These are phyloP conservation scores for Novumbra hubbsi DNA, from an alignment of 2,797 vertebrate genomes.

Conservation along the genomic window DNA sequence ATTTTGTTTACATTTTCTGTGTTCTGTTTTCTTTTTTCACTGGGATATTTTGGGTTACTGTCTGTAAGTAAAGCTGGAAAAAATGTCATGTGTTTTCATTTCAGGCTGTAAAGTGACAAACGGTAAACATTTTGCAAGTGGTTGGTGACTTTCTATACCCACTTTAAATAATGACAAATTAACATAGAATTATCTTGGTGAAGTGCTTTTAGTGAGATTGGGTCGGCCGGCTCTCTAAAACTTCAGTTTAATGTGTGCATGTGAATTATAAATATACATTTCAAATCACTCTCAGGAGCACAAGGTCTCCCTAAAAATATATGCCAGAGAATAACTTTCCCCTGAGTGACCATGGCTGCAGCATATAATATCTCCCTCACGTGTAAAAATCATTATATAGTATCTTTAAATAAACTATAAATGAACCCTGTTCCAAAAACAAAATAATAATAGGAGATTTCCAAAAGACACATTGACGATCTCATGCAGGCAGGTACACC, in stretches of 20 bases:
- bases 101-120: too few species aligned
- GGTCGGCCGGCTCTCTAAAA: constrained; percentile 57
- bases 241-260: constrained; percentile 49
- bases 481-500: constrained; percentile 5
- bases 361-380: constrained; percentile 22
- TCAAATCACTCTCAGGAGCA: constrained; percentile 56
- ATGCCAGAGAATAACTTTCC: constrained; percentile 57
- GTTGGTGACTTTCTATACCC: too few species aligned
- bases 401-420: constrained; percentile 33
- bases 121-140: too few species aligned
- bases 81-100: too few species aligned
- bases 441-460: neutral
- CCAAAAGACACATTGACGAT: too few species aligned
- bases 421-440: constrained; percentile 12
- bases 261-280: constrained; percentile 63
- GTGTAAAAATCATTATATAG: constrained; percentile 50
- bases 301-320: constrained; percentile 48
- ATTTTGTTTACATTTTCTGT: too few species aligned
- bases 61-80: too few species aligned
- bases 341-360: constrained; percentile 38
- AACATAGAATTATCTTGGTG: constrained; percentile 32
- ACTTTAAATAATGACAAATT: neutral
- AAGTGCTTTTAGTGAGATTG: constrained; percentile 55
- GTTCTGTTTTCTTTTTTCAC: too few species aligned
- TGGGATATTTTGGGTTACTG: too few species aligned